Conservation (phyloP, 53 echinoderm and acorn worm genomes). For the Zoroaster sp. region DNA sequence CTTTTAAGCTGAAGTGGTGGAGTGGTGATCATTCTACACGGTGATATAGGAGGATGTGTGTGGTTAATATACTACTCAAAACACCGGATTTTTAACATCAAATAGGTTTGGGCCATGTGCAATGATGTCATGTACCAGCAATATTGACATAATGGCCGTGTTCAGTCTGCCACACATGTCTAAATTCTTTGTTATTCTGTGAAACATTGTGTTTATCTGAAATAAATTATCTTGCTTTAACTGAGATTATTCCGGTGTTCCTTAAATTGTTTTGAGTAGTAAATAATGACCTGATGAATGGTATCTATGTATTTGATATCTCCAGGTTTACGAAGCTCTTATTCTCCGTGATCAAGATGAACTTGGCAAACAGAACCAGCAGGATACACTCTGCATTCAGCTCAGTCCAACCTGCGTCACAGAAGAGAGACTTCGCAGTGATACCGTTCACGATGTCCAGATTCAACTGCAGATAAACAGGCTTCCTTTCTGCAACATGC, state of each 20-base stretch:
- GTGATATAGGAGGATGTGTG: background rate
- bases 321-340: slow-evolving; percentile 66
- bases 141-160: too few species aligned
- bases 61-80: background rate
- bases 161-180: too few species aligned
- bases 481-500: slow-evolving; percentile 77
- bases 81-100: too few species aligned
- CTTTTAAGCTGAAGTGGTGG: too few species aligned
- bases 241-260: too few species aligned
- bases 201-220: too few species aligned
- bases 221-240: too few species aligned
- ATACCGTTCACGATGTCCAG: slow-evolving; percentile 9
- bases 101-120: too few species aligned
- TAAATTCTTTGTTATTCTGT: too few species aligned
- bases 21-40: too few species aligned
- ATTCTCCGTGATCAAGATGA: slow-evolving; percentile 60
- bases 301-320: background rate
- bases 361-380: slow-evolving; percentile 7
- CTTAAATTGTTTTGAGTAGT: too few species aligned
- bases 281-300: background rate
- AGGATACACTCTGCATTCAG: slow-evolving; percentile 67
- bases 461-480: slow-evolving; percentile 86
- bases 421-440: slow-evolving; percentile 49
- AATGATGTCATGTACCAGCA: too few species aligned
- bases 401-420: slow-evolving; percentile 60